Conservation (phyloP, 2,888 invertebrate genomes). For the Onthophagus sagittarius region DNA sequence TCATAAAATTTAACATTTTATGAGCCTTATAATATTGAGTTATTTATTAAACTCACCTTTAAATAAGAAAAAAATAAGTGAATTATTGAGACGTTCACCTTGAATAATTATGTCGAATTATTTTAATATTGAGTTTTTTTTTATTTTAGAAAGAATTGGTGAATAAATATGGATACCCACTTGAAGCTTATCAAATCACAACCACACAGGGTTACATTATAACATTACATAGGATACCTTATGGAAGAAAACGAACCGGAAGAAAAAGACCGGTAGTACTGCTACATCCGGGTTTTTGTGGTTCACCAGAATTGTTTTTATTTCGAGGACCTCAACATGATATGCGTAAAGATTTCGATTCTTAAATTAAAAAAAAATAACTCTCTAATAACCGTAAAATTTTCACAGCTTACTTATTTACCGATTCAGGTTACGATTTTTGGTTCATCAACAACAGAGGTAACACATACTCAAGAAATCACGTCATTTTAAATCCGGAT, state of each 20-base stretch:
- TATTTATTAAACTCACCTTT: no score
- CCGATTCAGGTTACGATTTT: constrained; percentile 51
- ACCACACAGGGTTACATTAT: constrained; percentile 57
- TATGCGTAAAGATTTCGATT: constrained; percentile 41
- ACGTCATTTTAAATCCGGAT: constrained; percentile 46
- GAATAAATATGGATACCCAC: constrained; percentile 45
- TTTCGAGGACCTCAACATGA: constrained; percentile 52
- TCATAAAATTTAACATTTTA: no score
- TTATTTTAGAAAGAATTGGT: constrained; percentile 45
- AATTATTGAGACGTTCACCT: no score
- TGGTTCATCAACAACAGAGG: constrained; percentile 63
- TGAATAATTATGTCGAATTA: not conserved
- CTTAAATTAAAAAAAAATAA: not conserved
- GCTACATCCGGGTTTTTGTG: constrained; percentile 55
- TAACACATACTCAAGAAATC: constrained; percentile 55
- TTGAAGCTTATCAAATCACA: constrained; percentile 46
- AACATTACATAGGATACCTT: constrained; percentile 54
- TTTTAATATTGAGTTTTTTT: not conserved
- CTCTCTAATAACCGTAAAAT: not conserved
- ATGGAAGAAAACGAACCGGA: constrained; percentile 40
- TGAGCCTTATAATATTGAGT: no score
- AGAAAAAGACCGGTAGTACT: constrained; percentile 42
- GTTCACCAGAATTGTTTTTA: constrained; percentile 55
- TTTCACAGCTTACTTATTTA: constrained; percentile 34
- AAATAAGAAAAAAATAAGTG: no score